phyloP scores from a whole-genome alignment of 2,797 vertebrate genomes.

The Choloepus didactylus region DNA sequence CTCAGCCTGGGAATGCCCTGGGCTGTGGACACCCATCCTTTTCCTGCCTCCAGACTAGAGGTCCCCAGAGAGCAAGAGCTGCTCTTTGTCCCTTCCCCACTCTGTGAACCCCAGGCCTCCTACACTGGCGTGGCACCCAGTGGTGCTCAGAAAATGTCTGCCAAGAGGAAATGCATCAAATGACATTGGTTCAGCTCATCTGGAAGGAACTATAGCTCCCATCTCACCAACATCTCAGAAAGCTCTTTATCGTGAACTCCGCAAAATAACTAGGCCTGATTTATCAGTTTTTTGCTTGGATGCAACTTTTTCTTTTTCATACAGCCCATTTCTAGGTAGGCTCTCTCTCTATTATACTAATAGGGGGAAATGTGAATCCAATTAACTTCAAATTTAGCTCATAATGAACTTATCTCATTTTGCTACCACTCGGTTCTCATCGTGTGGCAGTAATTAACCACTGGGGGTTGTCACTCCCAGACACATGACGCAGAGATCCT shows the following conservation, averaged over 20 bases:
- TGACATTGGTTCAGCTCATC: neutral
- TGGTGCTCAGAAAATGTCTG: slow-evolving; percentile 1
- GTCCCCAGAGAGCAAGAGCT: neutral
- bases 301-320: slow-evolving; percentile 55
- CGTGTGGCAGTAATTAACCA: slow-evolving; percentile 91
- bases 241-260: neutral
- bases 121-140: neutral
- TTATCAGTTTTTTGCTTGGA: slow-evolving; percentile 61
- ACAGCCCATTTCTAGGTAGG: slow-evolving; percentile 79
- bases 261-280: neutral
- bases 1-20: neutral
- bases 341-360: slow-evolving; percentile 82
- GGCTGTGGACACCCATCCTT: neutral
- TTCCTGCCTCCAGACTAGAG: neutral
- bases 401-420: slow-evolving; percentile 91
- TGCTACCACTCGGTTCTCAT: slow-evolving; percentile 89
- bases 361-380: slow-evolving; percentile 87
- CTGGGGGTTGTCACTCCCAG: slow-evolving; percentile 91
- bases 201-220: neutral
- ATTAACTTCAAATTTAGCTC: slow-evolving; percentile 91
- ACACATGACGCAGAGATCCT: slow-evolving; percentile 89
- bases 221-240: neutral
- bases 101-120: too few species aligned
- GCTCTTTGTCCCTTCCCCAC: neutral
- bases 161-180: neutral